Base-by-base conservation (phyloP, 2,888 invertebrate genomes). In the Electrophaes corylata region DNA sequence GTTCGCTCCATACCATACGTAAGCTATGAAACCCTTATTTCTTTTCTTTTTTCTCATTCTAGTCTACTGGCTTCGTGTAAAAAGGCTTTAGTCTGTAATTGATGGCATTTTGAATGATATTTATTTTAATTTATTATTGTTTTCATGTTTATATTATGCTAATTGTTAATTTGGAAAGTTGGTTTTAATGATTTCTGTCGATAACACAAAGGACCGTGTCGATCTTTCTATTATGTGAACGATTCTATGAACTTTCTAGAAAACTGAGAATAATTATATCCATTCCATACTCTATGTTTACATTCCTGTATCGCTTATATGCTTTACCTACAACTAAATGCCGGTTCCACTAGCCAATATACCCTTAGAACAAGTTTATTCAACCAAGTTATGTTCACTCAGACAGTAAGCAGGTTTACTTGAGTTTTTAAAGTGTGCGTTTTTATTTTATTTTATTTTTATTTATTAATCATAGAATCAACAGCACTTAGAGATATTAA, bases 111-210 rank as follows among this genome's bases (percentile, higher is more conserved):
- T 67, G 67, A 74, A 73, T 75, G 65, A 71, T 73, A 70, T 69
- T 72, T 72, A 75, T 72, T 72, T 71, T 70, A 23, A 75, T 75
- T 72, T 68, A 61, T 71, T 69, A 71, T 72, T 73, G n/a, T n/a
- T 68, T 52, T 57, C 65, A 55, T 73, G 67, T 67, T 71, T 64
- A 69, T 59, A 71, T 64, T 45, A 44, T 54, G 52, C 60, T 65
- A 70, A 73, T 76, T 68, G 72, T 76, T 68, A 65, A 65, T 67
- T 65, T 46, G 12, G 39, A 40, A 14, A 46, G 40, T 29, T 29
- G 2, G n/a, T 40, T 49, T 50, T 46, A 40, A 40, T 46, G 39
- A 40, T 39, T 41, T 5, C 16, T 40, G 14, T 49, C 49, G 19
- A 29, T 49, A 10, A n/a, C n/a, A n/a, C n/a, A n/a, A n/a, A n/a